Percentiles rank a stretch among this genome's conserved stretches.
phyloP scores from a whole-genome alignment of 2,888 invertebrate species.

The Tinea pellionella region DNA sequence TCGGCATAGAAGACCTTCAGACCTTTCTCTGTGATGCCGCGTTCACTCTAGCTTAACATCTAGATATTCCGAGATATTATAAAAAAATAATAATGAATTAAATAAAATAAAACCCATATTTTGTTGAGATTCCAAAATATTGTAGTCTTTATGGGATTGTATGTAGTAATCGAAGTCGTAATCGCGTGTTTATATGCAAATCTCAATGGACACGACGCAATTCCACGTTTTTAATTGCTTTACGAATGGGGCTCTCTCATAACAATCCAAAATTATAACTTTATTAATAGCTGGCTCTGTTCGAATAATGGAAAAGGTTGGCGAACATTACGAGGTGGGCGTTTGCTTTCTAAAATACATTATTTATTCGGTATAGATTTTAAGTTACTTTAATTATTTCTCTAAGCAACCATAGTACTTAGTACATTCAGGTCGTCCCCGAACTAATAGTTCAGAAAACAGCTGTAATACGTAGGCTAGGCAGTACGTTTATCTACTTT shows the following conservation, averaged over 20 bases:
- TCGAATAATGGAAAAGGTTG: slow-evolving; percentile 2
- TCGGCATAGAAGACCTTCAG: no score
- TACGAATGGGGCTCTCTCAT: slow-evolving; percentile 41
- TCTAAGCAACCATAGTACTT: not conserved
- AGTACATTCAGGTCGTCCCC: no score
- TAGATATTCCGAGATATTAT: no score
- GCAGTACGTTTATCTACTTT: no score
- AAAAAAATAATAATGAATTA: not conserved
- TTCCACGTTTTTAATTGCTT: slow-evolving; percentile 38
- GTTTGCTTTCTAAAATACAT: not conserved
- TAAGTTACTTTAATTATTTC: not conserved
- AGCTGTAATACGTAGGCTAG: no score
- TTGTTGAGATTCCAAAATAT: slow-evolving; percentile 1
- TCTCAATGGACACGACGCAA: slow-evolving; percentile 37
- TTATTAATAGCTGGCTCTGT: slow-evolving; percentile 4
- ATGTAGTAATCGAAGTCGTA: not conserved
- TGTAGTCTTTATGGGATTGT: not conserved
- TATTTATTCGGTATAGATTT: not conserved
- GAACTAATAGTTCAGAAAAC: no score
- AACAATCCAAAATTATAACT: slow-evolving; percentile 38
- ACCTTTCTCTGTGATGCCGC: no score
- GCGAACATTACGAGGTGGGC: not conserved
- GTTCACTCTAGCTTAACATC: no score
- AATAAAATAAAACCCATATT: not conserved
- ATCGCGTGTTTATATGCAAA: slow-evolving; percentile 37